Evolutionary conservation across 2,888 invertebrate genomes (phyloP).

Genomic region (Machimus atricapillus): DNA sequence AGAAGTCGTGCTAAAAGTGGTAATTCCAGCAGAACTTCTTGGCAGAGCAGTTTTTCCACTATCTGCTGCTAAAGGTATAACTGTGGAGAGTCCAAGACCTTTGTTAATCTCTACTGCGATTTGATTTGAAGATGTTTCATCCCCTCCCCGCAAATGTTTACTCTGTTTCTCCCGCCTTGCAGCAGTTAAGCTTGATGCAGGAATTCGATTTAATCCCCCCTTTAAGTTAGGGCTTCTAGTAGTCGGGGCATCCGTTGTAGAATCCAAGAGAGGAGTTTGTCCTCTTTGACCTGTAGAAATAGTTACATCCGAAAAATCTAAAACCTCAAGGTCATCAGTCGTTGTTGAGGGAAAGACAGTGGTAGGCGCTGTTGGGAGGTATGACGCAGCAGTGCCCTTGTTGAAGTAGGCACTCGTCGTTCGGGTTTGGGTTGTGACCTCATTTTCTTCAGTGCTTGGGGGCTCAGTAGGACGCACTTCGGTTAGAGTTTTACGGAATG

Average conservation of each 20-base stretch:
- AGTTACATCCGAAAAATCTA: constrained; percentile 78
- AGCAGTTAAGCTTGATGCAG: not conserved
- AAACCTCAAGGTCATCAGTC: constrained; percentile 74
- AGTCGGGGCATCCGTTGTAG: constrained; percentile 56
- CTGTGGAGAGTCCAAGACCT: constrained; percentile 55
- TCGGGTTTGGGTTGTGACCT: constrained; percentile 52
- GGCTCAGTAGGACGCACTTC: constrained; percentile 83
- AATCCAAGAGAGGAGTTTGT: constrained; percentile 39
- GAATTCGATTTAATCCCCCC: not conserved
- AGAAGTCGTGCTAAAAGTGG: not conserved
- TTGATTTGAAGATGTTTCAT: constrained; percentile 56
- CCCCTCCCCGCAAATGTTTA: not conserved
- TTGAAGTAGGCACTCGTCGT: constrained; percentile 53
- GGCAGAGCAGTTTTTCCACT: not conserved
- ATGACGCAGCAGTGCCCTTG: constrained; percentile 55
- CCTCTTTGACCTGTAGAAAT: constrained; percentile 61
- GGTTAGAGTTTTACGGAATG: constrained; percentile 77
- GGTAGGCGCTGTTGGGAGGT: constrained; percentile 54
- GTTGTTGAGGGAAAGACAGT: constrained; percentile 64
- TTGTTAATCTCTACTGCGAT: constrained; percentile 65
- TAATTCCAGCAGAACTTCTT: constrained; percentile 25
- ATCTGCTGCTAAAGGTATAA: constrained; percentile 52
- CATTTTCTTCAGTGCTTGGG: constrained; percentile 63
- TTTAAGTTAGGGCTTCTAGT: constrained; percentile 49
- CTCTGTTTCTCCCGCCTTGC: not conserved